These are phyloP conservation scores for Steinernema carpocapsae DNA, from an alignment of 2,888 invertebrate genomes.

Conservation along the genomic window DNA sequence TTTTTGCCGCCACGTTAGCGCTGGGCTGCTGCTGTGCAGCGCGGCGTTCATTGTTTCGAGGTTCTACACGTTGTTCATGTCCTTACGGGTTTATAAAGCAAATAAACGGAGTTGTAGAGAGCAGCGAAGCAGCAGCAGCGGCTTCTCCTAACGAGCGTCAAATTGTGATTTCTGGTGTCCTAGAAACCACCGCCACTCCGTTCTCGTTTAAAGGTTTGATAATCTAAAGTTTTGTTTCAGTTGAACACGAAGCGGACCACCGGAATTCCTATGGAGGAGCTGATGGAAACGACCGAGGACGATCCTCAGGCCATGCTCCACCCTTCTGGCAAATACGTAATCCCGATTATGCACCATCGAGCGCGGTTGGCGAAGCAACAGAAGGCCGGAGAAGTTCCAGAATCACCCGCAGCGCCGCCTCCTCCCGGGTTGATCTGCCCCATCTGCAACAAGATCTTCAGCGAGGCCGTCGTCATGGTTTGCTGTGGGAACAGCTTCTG, in stretches of 20 bases:
- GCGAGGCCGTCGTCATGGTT: slow-evolving; percentile 95
- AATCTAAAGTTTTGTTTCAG: slow-evolving; percentile 51
- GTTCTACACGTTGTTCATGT: neutral
- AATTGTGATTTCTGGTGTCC: neutral
- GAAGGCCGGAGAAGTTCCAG: slow-evolving; percentile 69
- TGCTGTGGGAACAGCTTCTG: slow-evolving; percentile 98
- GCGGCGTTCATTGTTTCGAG: neutral
- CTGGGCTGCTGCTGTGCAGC: slow-evolving; percentile 1
- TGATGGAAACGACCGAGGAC: slow-evolving; percentile 68
- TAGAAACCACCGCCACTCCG: too few relatives aligned
- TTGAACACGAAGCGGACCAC: slow-evolving; percentile 77
- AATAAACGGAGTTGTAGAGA: slow-evolving; percentile 12
- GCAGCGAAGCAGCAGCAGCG: neutral
- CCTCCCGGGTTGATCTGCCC: slow-evolving; percentile 74
- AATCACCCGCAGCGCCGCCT: neutral
- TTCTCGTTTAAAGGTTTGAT: too few relatives aligned
- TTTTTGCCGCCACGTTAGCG: neutral
- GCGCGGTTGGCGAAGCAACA: slow-evolving; percentile 81
- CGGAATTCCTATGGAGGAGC: slow-evolving; percentile 82
- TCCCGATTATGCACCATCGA: slow-evolving; percentile 74
- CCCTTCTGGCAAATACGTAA: slow-evolving; percentile 71
- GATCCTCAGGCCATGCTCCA: slow-evolving; percentile 71
- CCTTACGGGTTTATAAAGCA: neutral
- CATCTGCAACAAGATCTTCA: slow-evolving; percentile 80
- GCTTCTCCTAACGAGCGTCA: neutral